Percentiles rank a stretch among this genome's conserved stretches.
These are phyloP conservation scores for Ivindomyrus marchei DNA, from an alignment of 2,113 vertebrate genomes.

Conservation along the genomic window DNA sequence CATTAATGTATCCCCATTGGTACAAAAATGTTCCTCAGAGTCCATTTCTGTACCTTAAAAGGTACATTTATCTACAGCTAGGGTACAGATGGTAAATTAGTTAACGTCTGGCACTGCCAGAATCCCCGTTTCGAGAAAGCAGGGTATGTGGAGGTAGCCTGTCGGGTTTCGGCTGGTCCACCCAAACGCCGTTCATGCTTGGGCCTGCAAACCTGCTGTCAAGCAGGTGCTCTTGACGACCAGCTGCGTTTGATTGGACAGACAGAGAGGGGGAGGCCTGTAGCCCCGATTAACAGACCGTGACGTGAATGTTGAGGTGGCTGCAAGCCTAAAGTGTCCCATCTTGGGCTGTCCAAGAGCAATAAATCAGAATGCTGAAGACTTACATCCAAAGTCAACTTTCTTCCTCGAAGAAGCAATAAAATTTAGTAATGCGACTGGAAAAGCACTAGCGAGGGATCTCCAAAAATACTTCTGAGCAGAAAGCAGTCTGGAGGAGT, in stretches of 20 bases:
- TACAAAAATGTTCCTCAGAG: too few relatives aligned
- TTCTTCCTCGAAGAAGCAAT: background rate
- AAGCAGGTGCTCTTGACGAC: background rate
- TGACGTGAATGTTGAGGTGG: background rate
- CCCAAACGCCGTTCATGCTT: background rate
- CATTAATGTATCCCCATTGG: too few relatives aligned
- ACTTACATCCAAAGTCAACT: background rate
- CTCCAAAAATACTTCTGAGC: background rate
- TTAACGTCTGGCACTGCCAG: background rate
- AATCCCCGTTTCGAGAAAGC: background rate
- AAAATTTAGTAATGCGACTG: background rate
- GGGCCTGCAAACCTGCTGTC: background rate
- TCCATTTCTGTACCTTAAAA: too few relatives aligned
- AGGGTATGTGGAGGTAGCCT: background rate
- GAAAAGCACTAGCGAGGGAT: background rate
- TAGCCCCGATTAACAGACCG: background rate
- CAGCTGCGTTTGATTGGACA: background rate
- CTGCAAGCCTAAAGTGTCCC: background rate
- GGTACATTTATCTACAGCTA: too few relatives aligned
- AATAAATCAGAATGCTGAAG: background rate
- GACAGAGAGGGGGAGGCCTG: background rate
- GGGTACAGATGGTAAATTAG: background rate
- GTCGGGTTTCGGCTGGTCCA: background rate
- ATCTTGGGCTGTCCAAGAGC: background rate
- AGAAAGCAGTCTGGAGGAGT: background rate